Base-by-base conservation (phyloP, 1,140 invertebrate genomes). In the Ganaspis sp. region DNA sequence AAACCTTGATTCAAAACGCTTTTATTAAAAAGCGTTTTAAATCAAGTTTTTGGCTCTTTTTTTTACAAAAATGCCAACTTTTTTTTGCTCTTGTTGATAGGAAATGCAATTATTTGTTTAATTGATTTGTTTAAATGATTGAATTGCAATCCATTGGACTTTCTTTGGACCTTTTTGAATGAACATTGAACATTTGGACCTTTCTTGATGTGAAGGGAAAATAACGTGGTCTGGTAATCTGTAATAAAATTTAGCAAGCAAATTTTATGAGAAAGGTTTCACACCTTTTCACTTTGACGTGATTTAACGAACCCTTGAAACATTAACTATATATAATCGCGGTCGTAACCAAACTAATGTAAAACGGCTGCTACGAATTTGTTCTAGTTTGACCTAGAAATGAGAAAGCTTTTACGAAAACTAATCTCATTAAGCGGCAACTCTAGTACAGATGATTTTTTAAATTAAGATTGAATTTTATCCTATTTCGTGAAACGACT, bases 241-340 rank as follows among this genome's bases (percentile, higher is more conserved):
- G 58, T 64, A 64, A 64, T 64, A 21, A 64, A 64, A 29, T 64
- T 64, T 64, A 64, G 23, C 23, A n/a, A 64, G 58, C 58, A 64
- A 49, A 49, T 64, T 64, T 29, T 26, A 12, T 64, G 23, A 64
- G 11, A 15, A 64, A 26, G 26, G 12, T 64, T 64, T 64, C 58
- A 15, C 12, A 49, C n/a, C 58, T 15, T 26, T 11, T 6, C 26
- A 6, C 58, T 29, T 21, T n/a, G 9, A 29, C 58, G n/a, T 64
- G 23, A 64, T 64, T 64, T 64, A n/a, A 15, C 23, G 26, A 64
- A n/a, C 58, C 58, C 58, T 34, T 29, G 15, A 4, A 15, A 64
- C 23, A 29, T 29, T 64, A 29, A n/a, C 23, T 34, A 29, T 29
- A 64, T 64, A 64, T 29, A 64, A n/a, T 15, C 58, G 8, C n/a